Conservation (phyloP, 2,888 invertebrate species). For the Noctuana brunneofusca region DNA sequence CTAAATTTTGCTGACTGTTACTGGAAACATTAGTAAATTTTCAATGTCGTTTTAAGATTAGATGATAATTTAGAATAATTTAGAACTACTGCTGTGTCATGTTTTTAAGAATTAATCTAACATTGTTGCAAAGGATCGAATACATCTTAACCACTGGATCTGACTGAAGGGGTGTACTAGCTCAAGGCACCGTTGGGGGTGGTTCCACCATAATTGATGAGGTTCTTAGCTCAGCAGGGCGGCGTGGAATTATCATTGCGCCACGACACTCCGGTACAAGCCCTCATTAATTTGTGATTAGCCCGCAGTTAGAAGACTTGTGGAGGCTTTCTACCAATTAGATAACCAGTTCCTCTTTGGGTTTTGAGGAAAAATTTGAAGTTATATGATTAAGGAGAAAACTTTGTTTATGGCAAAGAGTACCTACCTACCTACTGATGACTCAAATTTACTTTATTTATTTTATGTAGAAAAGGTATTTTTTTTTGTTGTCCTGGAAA, state of each 20-base stretch:
- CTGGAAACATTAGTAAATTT: neutral
- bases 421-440: no score
- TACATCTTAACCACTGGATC: conserved; percentile 43
- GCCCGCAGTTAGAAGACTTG: conserved; percentile 71
- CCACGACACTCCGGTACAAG: conserved; percentile 74
- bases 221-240: conserved; percentile 80
- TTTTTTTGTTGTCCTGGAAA: no score
- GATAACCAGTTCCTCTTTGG: conserved; percentile 71
- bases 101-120: no score
- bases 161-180: conserved; percentile 55
- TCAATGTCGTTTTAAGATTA: neutral
- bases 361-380: conserved; percentile 8
- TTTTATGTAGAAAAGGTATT: no score
- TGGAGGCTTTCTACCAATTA: conserved; percentile 75
- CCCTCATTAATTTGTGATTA: conserved; percentile 82
- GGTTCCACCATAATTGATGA: conserved; percentile 79
- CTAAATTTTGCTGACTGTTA: neutral
- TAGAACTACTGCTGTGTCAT: neutral
- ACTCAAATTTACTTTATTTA: no score
- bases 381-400: neutral
- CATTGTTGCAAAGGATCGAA: conserved; percentile 13
- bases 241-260: conserved; percentile 75
- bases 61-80: neutral
- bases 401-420: no score
- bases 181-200: conserved; percentile 60